These are phyloP conservation scores for Amblyteles armatorius DNA, from an alignment of 2,888 invertebrate species.

Conservation along the genomic window DNA sequence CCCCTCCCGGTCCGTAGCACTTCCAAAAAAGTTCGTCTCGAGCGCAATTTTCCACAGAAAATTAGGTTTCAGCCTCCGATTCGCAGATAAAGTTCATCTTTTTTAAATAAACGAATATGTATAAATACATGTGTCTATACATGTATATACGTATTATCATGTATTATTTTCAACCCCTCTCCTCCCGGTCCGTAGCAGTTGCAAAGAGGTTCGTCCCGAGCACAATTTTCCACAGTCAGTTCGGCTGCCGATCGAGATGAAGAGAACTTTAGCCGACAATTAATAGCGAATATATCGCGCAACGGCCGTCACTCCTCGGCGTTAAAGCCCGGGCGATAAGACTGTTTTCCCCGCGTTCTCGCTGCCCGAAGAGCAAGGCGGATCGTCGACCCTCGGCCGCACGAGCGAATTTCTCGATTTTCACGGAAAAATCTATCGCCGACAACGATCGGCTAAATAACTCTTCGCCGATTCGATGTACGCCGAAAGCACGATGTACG, in stretches of 20 bases:
- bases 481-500: background rate
- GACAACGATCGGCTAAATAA: constrained; percentile 1
- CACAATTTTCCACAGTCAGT: constrained; percentile 43
- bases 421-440: constrained; percentile 20
- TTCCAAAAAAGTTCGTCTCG: too few relatives aligned
- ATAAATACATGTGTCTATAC: too few relatives aligned
- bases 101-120: too few relatives aligned
- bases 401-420: constrained; percentile 41
- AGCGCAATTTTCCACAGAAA: too few relatives aligned
- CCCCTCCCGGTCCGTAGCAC: too few relatives aligned
- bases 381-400: constrained; percentile 58
- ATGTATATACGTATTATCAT: too few relatives aligned
- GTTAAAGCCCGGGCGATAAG: constrained; percentile 40
- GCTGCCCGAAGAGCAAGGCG: constrained; percentile 17
- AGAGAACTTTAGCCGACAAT: constrained; percentile 60
- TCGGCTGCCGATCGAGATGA: constrained; percentile 9
- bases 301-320: constrained; percentile 49
- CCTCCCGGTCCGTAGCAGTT: too few relatives aligned
- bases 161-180: background rate
- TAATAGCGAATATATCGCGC: constrained; percentile 50
- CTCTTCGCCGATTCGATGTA: background rate
- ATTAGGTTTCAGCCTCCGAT: too few relatives aligned
- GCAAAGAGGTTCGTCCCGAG: too few relatives aligned
- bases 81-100: too few relatives aligned
- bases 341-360: constrained; percentile 35